Evolutionary conservation across 2,797 vertebrate genomes (phyloP).

Genomic region (Falco berigora): DNA sequence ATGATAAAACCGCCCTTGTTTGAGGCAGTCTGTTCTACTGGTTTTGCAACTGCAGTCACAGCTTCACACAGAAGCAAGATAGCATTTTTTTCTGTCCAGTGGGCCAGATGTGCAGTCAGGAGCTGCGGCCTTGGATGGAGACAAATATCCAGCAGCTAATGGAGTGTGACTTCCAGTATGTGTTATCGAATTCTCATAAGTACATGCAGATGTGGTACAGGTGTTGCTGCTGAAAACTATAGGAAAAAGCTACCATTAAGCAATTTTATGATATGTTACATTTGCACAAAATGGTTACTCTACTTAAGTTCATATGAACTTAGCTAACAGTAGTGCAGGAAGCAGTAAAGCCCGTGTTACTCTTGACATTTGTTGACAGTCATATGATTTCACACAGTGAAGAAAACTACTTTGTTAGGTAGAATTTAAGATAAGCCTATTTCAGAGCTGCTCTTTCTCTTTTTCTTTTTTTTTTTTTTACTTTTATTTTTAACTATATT

Average conservation of each 20-base stretch:
- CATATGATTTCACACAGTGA: not conserved
- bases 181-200: not conserved
- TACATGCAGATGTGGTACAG: not conserved
- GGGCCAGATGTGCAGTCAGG: not conserved
- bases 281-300: not conserved
- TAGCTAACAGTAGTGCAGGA: not conserved
- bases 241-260: not conserved
- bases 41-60: not conserved
- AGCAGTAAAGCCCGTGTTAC: not conserved
- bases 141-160: not conserved
- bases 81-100: not conserved
- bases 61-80: not conserved
- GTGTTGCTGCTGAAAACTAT: not conserved
- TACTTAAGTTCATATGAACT: not conserved
- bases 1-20: not conserved
- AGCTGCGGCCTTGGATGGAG: not conserved
- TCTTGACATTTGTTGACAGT: not conserved
- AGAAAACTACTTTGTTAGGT: not conserved
- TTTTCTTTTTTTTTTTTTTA: no score
- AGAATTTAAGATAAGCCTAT: not conserved
- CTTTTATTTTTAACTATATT: not conserved
- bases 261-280: not conserved
- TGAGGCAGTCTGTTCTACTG: not conserved
- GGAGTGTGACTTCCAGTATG: not conserved
- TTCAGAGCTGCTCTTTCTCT: not conserved